These are phyloP conservation scores for Marcusenius ussheri DNA, from an alignment of 2,113 vertebrate genomes.

Conservation along the genomic window DNA sequence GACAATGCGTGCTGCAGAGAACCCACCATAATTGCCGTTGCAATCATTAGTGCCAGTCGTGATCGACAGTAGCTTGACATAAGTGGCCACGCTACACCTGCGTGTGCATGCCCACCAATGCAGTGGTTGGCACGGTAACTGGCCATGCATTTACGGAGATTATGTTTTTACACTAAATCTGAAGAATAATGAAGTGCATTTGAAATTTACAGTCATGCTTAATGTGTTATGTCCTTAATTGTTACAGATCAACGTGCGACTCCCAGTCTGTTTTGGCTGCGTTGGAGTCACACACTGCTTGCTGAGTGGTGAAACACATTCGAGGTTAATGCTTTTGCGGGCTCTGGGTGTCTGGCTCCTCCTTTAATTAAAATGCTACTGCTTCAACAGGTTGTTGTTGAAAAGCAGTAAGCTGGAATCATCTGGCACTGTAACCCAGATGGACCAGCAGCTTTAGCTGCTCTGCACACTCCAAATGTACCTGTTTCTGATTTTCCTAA, in stretches of 20 bases:
- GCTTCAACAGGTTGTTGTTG: neutral
- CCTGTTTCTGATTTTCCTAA: neutral
- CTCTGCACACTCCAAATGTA: neutral
- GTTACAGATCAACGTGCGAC: neutral
- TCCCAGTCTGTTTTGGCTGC: neutral
- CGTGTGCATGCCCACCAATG: neutral
- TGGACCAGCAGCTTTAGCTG: neutral
- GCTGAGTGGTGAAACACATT: neutral
- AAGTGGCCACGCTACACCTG: neutral
- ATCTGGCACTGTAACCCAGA: neutral
- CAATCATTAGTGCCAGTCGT: conserved; percentile 50
- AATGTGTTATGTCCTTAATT: neutral
- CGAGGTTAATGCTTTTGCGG: neutral
- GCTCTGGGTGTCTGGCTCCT: neutral
- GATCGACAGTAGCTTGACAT: conserved; percentile 40
- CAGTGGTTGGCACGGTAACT: neutral
- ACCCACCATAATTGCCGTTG: conserved; percentile 41
- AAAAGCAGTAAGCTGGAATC: neutral
- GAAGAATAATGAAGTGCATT: neutral
- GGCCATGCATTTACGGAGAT: neutral
- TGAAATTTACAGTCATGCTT: neutral
- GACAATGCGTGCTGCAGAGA: conserved; percentile 37
- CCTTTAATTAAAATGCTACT: neutral
- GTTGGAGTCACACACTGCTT: neutral
- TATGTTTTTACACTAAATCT: neutral